Conservation (phyloP, 2,797 vertebrate genomes). For the Lateolabrax maculatus region DNA sequence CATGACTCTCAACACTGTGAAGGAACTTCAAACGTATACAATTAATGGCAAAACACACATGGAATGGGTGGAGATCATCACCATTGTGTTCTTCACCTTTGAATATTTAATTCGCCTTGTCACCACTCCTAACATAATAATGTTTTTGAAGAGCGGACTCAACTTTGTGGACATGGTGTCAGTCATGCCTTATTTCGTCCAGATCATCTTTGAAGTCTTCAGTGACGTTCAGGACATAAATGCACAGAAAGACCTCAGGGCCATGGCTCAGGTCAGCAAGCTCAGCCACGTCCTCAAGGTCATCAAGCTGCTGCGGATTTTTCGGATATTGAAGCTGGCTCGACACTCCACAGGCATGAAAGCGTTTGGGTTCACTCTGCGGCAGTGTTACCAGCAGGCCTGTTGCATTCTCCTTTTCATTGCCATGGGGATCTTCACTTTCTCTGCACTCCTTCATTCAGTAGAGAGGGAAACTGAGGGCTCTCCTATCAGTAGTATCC, state of each 20-base stretch:
- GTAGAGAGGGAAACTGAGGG: slow-evolving; percentile 88
- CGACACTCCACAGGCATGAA: slow-evolving; percentile 90
- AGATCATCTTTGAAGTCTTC: slow-evolving; percentile 84
- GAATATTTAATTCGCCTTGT: slow-evolving; percentile 88
- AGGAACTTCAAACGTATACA: slow-evolving; percentile 83
- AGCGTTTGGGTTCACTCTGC: slow-evolving; percentile 91
- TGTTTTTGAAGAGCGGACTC: slow-evolving; percentile 86
- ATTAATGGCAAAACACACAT: slow-evolving; percentile 83
- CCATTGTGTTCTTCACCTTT: slow-evolving; percentile 88
- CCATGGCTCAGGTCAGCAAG: slow-evolving; percentile 86
- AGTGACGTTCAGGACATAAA: slow-evolving; percentile 53
- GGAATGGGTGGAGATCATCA: slow-evolving; percentile 88
- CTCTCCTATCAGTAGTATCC: slow-evolving; percentile 91
- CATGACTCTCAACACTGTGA: slow-evolving; percentile 89
- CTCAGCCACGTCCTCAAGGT: slow-evolving; percentile 89
- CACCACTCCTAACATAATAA: slow-evolving; percentile 81
- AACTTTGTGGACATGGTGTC: slow-evolving; percentile 91
- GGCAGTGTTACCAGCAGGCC: slow-evolving; percentile 91
- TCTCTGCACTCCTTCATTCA: slow-evolving; percentile 91
- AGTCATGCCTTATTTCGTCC: slow-evolving; percentile 90
- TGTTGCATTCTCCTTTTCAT: slow-evolving; percentile 92
- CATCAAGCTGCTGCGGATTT: slow-evolving; percentile 89
- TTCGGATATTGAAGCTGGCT: slow-evolving; percentile 91
- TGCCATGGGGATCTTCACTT: slow-evolving; percentile 90
- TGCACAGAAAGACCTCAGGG: slow-evolving; percentile 83